Evolutionary conservation across 2,113 vertebrate genomes (phyloP), one percentile per base, ranked within the genome.

Genomic region (Opisthocomus hoazin): DNA sequence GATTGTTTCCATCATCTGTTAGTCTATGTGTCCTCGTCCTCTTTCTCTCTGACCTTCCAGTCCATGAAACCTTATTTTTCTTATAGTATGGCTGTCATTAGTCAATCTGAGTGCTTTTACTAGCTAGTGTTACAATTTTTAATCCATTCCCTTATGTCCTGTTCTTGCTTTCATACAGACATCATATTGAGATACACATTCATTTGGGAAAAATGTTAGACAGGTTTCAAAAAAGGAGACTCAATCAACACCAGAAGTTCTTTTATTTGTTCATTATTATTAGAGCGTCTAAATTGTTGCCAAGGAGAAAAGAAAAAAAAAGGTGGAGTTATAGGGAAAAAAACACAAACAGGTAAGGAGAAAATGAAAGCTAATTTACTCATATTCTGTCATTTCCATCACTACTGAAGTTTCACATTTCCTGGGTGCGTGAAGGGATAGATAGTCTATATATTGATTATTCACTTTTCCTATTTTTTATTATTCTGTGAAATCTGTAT

Each of bases 71-170:
- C 24, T 87, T 74, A 30, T 10, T 51, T 69, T 91, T 60, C 23
- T 91, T 93, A 56, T 41, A 51, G n/a, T 22, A 4, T 26, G 19
- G 3, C 7, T 86, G 77, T 93, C 17, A 36, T 82, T 84, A 81
- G 87, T 84, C 79, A 92, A 19, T 24, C 23, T 77, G 68, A 93
- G 48, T 74, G 11, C 5, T 87, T 93, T 92, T 74, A 84, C 22
- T 36, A 90, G 23, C 3, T 34, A 78, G 41, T 58, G 30, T 60
- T 71, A 48, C 21, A 74, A 39, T 75, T 88, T 95, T 73, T 51
- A 81, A 53, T 84, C 16, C 15, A 12, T 68, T 88, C 10, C 56
- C 14, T 83, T 80, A 20, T 34, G 34, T 12, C 11, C 11, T 75
- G 64, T 89, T 6, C 29, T 89, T 89, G 69, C 30, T 76, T 89